phyloP scores from a whole-genome alignment of 1,140 invertebrate genomes.

The Mycetomoellerius zeteki region DNA sequence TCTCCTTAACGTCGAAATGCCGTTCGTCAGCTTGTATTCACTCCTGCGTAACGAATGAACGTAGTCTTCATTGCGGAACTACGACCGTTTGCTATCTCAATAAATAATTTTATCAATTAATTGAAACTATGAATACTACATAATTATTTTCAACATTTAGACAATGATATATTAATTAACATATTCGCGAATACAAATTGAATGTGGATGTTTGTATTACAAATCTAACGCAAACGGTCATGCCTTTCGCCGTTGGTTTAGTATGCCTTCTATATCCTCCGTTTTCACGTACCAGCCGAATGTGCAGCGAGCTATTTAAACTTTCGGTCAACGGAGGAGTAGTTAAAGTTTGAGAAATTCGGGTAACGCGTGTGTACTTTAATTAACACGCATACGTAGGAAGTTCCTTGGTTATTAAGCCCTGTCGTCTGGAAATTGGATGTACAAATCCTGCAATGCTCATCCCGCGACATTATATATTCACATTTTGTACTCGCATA shows the following conservation, averaged over 20 bases:
- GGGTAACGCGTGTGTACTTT: slow-evolving; percentile 58
- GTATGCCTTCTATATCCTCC: slow-evolving; percentile 24
- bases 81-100: background rate
- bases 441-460: slow-evolving; percentile 54
- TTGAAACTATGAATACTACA: background rate
- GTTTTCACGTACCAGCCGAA: slow-evolving; percentile 39
- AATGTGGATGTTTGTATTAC: slow-evolving; percentile 11
- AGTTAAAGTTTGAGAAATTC: slow-evolving; percentile 62
- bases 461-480: slow-evolving; percentile 3
- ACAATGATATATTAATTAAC: slow-evolving; percentile 43
- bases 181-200: background rate
- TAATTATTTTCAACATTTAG: background rate
- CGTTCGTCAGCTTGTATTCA: slow-evolving; percentile 22
- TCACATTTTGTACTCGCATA: background rate
- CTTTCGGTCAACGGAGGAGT: slow-evolving; percentile 63
- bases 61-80: background rate
- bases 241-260: slow-evolving; percentile 32
- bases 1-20: slow-evolving; percentile 45
- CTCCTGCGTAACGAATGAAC: slow-evolving; percentile 30
- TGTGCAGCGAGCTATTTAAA: slow-evolving; percentile 60
- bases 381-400: slow-evolving; percentile 62
- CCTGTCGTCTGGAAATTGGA: slow-evolving; percentile 59
- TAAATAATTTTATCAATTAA: slow-evolving; percentile 48
- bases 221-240: slow-evolving; percentile 48
- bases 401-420: slow-evolving; percentile 61